A percentile compares a stretch with the other conserved stretches of the same genome.
phyloP scores from a whole-genome alignment of 2,113 vertebrate genomes.

The Willisornis vidua region DNA sequence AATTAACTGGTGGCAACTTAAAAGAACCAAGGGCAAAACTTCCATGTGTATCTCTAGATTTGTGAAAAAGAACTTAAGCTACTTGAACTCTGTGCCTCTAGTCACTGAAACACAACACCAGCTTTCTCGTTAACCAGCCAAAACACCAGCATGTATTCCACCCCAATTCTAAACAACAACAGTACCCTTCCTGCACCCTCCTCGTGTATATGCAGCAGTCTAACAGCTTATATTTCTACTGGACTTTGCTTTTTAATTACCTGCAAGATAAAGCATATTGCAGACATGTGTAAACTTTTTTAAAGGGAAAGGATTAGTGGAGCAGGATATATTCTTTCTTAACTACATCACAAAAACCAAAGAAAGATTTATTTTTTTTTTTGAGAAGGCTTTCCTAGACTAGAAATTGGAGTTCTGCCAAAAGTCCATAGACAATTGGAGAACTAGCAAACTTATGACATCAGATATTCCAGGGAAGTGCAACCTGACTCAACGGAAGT shows the following conservation, averaged over 20 bases:
- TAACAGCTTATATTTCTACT: background rate
- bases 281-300: background rate
- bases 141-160: background rate
- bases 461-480: slow-evolving; percentile 51
- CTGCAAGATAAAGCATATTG: background rate
- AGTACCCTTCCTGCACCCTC: background rate
- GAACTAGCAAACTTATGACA: slow-evolving; percentile 4
- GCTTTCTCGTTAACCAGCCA: background rate
- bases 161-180: background rate
- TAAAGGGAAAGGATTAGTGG: background rate
- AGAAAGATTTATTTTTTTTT: background rate
- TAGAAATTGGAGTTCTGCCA: slow-evolving; percentile 24
- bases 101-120: background rate
- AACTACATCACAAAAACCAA: background rate
- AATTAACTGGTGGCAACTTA: background rate
- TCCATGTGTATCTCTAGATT: background rate
- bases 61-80: background rate
- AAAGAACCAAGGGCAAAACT: background rate
- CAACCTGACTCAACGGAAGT: slow-evolving; percentile 26
- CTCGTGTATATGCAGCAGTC: rapidly evolving
- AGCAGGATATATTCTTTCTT: background rate
- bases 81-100: background rate
- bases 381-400: background rate
- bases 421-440: background rate
- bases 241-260: background rate